phyloP scores from a whole-genome alignment of 2,113 vertebrate species.

The Vulpes ferrilata region DNA sequence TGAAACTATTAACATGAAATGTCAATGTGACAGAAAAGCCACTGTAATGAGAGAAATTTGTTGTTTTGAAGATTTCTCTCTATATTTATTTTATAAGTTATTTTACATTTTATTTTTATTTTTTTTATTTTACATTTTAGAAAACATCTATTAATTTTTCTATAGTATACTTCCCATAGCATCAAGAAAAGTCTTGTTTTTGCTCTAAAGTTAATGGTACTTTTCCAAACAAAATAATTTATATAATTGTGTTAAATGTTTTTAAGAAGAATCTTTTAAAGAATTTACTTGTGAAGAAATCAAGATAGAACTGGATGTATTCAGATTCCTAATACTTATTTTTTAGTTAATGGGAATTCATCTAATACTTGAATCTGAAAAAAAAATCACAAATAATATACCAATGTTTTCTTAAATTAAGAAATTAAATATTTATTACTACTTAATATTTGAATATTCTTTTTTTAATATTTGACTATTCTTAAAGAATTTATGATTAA shows the following conservation, averaged over 20 bases:
- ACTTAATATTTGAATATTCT: background rate
- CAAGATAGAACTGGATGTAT: background rate
- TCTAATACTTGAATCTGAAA: background rate
- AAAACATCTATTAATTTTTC: conserved; percentile 11
- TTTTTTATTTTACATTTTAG: background rate
- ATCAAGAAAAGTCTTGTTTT: background rate
- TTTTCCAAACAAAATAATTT: background rate
- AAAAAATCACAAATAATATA: background rate
- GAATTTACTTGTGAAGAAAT: background rate
- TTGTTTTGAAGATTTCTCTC: background rate
- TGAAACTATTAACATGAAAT: background rate
- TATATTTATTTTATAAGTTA: background rate
- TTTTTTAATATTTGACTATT: background rate
- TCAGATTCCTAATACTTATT: background rate
- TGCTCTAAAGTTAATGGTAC: background rate
- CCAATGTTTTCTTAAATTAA: background rate
- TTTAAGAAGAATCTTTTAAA: background rate
- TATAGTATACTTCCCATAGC: background rate
- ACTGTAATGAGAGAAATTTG: background rate
- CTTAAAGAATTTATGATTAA: background rate
- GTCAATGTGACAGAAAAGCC: background rate
- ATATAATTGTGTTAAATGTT: background rate
- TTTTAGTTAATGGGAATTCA: background rate
- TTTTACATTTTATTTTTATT: background rate
- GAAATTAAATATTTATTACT: background rate